Conservation (phyloP, 2,888 invertebrate species). For the Pogonocherus hispidulus region DNA sequence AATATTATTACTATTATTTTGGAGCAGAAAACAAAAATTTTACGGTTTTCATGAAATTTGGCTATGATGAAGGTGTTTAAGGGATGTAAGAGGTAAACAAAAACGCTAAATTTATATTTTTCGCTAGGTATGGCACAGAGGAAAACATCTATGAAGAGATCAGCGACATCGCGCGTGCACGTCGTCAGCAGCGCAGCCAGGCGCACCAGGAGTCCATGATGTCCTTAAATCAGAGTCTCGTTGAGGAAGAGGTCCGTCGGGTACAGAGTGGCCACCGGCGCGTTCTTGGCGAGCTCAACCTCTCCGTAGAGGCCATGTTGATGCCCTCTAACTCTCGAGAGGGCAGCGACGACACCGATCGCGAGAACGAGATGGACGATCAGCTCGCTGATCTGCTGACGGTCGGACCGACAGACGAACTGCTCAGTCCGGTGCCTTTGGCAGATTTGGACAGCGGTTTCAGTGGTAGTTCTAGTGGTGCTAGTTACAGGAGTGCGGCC, state of each 20-base stretch:
- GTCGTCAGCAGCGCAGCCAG: conserved; percentile 48
- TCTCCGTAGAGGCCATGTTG: conserved; percentile 89
- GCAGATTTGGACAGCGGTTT: conserved; percentile 85
- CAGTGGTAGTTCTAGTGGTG: conserved; percentile 86
- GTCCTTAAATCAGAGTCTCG: conserved; percentile 79
- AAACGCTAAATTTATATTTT: too few species aligned
- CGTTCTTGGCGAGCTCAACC: conserved; percentile 87
- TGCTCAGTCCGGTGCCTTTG: conserved; percentile 77
- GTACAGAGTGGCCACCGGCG: conserved; percentile 87
- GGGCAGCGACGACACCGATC: conserved; percentile 74
- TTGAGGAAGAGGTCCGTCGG: conserved; percentile 86
- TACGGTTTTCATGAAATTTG: too few species aligned
- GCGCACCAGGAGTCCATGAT: conserved; percentile 71
- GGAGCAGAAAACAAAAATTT: too few species aligned
- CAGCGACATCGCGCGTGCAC: conserved; percentile 72
- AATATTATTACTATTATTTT: too few species aligned
- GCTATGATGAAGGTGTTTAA: too few species aligned
- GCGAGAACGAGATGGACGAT: conserved; percentile 75
- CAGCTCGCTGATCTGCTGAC: conserved; percentile 77
- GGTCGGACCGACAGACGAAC: conserved; percentile 80
- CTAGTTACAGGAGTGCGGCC: conserved; percentile 77
- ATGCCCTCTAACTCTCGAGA: conserved; percentile 81
- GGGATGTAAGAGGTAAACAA: too few species aligned
- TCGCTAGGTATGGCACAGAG: conserved; percentile 84
- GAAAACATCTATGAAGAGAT: conserved; percentile 89